These are phyloP conservation scores for Crenuchus spilurus DNA, from an alignment of 2,797 vertebrate genomes.

Conservation along the genomic window DNA sequence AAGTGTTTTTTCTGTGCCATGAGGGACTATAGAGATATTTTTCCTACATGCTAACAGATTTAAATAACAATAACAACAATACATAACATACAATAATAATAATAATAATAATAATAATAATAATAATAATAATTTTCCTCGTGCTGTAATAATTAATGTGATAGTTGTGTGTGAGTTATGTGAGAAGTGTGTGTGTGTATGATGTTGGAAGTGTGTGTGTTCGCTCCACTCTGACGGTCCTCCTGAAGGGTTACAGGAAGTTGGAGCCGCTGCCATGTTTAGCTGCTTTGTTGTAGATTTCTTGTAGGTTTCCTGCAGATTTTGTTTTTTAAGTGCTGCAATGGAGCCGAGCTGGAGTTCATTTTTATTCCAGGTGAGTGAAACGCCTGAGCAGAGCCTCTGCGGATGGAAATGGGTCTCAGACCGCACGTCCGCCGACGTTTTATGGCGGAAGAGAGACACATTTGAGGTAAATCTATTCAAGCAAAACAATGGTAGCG, in stretches of 20 bases:
- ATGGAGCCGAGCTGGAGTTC: slow-evolving; percentile 85
- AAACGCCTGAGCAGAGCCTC: not conserved
- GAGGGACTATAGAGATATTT: no score
- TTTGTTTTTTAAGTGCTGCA: slow-evolving; percentile 53
- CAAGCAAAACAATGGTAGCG: slow-evolving; percentile 79
- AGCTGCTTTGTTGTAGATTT: slow-evolving; percentile 82
- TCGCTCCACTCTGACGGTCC: slow-evolving; percentile 52
- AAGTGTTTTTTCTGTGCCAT: no score
- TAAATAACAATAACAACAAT: no score
- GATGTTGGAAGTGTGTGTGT: slow-evolving; percentile 14
- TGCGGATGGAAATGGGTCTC: not conserved
- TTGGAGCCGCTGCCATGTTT: slow-evolving; percentile 78
- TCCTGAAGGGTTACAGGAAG: slow-evolving; percentile 77
- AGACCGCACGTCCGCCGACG: not conserved
- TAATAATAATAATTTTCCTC: no score
- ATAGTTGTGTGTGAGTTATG: no score
- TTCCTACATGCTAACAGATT: no score
- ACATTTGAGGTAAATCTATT: slow-evolving; percentile 62
- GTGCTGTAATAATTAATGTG: no score
- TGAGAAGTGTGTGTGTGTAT: not conserved
- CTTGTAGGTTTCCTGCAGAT: slow-evolving; percentile 75
- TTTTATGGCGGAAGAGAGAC: slow-evolving; percentile 39
- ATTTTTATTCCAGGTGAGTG: slow-evolving; percentile 83
- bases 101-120: no score
- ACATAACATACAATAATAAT: no score